Evolutionary conservation across 2,113 vertebrate species (phyloP).

Genomic region (Elaphurus davidianus): DNA sequence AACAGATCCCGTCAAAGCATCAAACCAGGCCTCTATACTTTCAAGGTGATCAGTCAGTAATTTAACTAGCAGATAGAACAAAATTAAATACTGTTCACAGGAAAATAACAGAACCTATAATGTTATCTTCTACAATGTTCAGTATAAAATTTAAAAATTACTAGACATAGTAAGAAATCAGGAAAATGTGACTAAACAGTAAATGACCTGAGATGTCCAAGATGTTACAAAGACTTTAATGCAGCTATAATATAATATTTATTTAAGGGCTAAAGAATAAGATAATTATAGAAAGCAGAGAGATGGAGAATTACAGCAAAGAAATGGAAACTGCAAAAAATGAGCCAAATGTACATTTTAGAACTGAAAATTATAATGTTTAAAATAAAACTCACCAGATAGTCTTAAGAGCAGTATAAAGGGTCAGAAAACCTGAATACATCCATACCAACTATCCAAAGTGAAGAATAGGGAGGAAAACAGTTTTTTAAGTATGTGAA

Average conservation of each 20-base stretch:
- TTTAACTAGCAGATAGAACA: not conserved
- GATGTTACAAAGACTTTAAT: constrained; percentile 18
- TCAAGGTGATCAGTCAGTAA: not conserved
- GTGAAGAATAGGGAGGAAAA: not conserved
- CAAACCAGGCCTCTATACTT: not conserved
- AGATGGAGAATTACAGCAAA: not conserved
- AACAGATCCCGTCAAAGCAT: not conserved
- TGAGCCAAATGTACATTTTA: constrained; percentile 25
- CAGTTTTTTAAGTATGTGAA: not conserved
- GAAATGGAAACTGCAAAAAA: not conserved
- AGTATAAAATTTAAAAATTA: not conserved
- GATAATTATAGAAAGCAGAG: not conserved
- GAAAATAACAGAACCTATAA: not conserved
- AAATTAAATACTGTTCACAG: not conserved
- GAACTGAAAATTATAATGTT: constrained; percentile 21
- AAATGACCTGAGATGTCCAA: not conserved
- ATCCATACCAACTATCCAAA: not conserved
- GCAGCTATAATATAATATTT: not conserved
- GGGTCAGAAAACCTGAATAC: not conserved
- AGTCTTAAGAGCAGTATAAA: not conserved
- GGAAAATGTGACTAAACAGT: not conserved
- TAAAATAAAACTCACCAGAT: constrained; percentile 7
- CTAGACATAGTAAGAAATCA: not conserved
- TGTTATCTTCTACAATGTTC: not conserved
- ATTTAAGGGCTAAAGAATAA: not conserved